phyloP scores from a whole-genome alignment of 2,797 vertebrate genomes.

The Myotis findleyi region DNA sequence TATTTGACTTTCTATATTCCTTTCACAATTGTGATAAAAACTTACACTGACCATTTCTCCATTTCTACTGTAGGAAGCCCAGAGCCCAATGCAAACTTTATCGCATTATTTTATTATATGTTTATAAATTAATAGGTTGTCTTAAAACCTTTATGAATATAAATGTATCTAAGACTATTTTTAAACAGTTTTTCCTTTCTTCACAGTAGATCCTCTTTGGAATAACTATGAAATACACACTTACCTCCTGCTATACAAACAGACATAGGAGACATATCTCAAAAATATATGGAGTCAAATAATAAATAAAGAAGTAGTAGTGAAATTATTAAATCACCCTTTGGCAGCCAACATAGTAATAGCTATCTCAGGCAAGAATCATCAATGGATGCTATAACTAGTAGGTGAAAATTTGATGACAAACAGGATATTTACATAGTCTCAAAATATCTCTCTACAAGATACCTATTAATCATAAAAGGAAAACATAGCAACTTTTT shows the following conservation, averaged over 20 bases:
- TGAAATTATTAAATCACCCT: not conserved
- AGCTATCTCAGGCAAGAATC: not conserved
- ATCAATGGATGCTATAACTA: not conserved
- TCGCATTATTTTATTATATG: not conserved
- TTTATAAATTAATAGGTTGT: not conserved
- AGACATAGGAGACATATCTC: not conserved
- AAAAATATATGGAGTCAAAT: slow-evolving; percentile 5
- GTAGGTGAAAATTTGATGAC: not conserved
- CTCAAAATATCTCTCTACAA: not conserved
- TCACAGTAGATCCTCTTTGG: not conserved
- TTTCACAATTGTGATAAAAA: not conserved
- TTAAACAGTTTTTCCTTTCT: not conserved
- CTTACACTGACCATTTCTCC: not conserved
- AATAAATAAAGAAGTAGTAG: not conserved
- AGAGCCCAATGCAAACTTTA: not conserved
- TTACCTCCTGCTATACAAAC: not conserved
- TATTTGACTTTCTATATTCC: not conserved
- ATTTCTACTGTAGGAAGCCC: slow-evolving; percentile 8
- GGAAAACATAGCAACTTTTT: not conserved
- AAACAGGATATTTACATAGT: not conserved
- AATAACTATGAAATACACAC: not conserved
- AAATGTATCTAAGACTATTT: not conserved
- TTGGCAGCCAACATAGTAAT: not conserved
- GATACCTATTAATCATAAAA: not conserved
- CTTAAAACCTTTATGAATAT: slow-evolving; percentile 37